Evolutionary conservation across 2,888 invertebrate genomes (phyloP).

Genomic region (Dolomedes plantarius): DNA sequence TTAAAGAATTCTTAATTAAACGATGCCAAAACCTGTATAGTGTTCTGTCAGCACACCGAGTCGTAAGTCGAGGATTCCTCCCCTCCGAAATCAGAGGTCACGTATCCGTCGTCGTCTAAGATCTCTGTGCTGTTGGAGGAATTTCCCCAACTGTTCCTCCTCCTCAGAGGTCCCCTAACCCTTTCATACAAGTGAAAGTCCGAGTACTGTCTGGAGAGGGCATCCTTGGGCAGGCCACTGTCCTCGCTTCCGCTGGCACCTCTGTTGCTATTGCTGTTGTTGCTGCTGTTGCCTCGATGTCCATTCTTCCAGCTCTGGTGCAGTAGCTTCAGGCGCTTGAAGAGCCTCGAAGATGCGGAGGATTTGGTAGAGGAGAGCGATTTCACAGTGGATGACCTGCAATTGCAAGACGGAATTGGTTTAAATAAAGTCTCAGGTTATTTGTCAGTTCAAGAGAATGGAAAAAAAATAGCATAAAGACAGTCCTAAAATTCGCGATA

Average conservation of each 20-base stretch:
- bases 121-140: slow-evolving; percentile 68
- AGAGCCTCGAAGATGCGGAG: slow-evolving; percentile 60
- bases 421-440: no score
- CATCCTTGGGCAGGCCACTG: slow-evolving; percentile 32
- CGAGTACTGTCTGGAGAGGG: background rate
- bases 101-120: slow-evolving; percentile 67
- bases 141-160: slow-evolving; percentile 50
- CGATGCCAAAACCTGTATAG: background rate
- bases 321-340: slow-evolving; percentile 54
- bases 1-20: background rate
- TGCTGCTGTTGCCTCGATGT: slow-evolving; percentile 15
- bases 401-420: no score
- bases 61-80: slow-evolving; percentile 66
- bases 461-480: no score
- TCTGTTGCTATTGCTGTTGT: slow-evolving; percentile 21
- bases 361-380: slow-evolving; percentile 66
- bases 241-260: slow-evolving; percentile 29
- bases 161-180: slow-evolving; percentile 29
- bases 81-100: slow-evolving; percentile 60
- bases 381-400: slow-evolving; percentile 61
- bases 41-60: slow-evolving; percentile 58
- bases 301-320: slow-evolving; percentile 65
- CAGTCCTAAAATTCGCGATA: no score
- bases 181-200: slow-evolving; percentile 67
- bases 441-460: no score